Evolutionary conservation across 2,113 vertebrate genomes (phyloP), one percentile per base, ranked within the genome.

Genomic region (Tetraodon nigroviridis): DNA sequence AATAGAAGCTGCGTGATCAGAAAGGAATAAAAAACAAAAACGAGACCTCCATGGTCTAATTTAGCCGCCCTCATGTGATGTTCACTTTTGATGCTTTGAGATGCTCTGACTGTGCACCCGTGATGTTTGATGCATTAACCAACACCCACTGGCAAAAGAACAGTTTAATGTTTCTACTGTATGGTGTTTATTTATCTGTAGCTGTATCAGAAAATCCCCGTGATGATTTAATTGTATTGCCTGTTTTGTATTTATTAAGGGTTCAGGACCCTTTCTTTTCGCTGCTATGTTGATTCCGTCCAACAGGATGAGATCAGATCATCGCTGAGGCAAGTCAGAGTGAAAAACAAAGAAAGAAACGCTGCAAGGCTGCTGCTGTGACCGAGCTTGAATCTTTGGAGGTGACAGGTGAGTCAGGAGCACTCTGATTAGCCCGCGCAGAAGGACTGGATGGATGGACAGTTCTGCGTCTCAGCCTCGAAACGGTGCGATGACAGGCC

Each of bases 1-100:
- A 86, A 86, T 79, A 83, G 79, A 83, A 79, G 64, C 71, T 62
- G 74, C 74, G 76, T 64, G 67, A 73, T 61, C 69, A 7, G 4
- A 46, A 58, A 62, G 71, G 57, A 67, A 59, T 27, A 12, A 37
- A 67, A 57, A 69, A 72, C 63, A 71, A 69, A 55, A 74, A 72
- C 72, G 75, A 49, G 55, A 27, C 53, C 51, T 68, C 32, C 18
- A 22, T 19, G n/a, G 14, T 63, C 59, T 63, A 55, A 67, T 81
- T 73, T 58, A 20, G 55, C 58, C 7, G 1, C 46, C 49, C 65
- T 58, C 46, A 52, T 5, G 6, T 59, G 64, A 29, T 58, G 55
- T 67, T 32, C 14, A 44, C 2, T 44, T 44, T 44, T 44, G 42
- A 44, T 44, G 42, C 42, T 44, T 44, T 44, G 14, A 44, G 42